Evolutionary conservation across 2,797 vertebrate genomes (phyloP), one percentile per base, ranked within the genome.

Genomic region (Argentina silus): DNA sequence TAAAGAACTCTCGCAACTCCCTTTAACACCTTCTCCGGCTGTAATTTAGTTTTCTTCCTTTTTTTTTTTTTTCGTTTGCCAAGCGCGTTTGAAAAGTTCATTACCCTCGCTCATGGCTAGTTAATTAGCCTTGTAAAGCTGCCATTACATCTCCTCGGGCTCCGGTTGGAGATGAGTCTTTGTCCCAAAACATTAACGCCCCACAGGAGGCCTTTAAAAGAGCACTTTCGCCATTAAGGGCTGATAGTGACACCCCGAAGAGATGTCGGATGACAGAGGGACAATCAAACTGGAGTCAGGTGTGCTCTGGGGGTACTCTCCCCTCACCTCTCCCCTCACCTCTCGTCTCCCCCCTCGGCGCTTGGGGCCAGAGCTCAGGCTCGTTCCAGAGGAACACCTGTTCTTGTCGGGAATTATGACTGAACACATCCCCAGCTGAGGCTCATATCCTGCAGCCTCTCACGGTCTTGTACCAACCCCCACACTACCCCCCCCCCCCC

Each of bases 111-210:
- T 93, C 91, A 88, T 90, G 90, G 88, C 91, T 92, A 90, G 90
- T 94, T 93, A 93, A 94, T 93, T 93, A 93, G 88, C 89, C 93
- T 90, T 93, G 90, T 93, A 92, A 93, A 92, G 87, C 85, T 88
- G 77, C 89, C 90, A 91, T 91, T 91, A 91, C 86, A 90, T 89
- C 85, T 89, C 88, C 81, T 78, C 72, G 79, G 90, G 89, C 90
- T 72, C 91, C 86, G 80, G 86, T 84, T 88, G 81, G 70, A 88
- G 88, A 90, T 87, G 89, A 92, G 90, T 85, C 88, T 88, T 88
- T 89, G 90, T 92, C 90, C 87, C 89, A 83, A 87, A 91, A 89
- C 89, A 90, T 92, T 89, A 86, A 88, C 85, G 89, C 75, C 77
- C 83, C 81, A 81, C 81, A 82, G 83, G 90, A 83, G 84, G 89